Evolutionary conservation across 2,113 vertebrate species (phyloP).

Genomic region (Stigmatopora nigra): DNA sequence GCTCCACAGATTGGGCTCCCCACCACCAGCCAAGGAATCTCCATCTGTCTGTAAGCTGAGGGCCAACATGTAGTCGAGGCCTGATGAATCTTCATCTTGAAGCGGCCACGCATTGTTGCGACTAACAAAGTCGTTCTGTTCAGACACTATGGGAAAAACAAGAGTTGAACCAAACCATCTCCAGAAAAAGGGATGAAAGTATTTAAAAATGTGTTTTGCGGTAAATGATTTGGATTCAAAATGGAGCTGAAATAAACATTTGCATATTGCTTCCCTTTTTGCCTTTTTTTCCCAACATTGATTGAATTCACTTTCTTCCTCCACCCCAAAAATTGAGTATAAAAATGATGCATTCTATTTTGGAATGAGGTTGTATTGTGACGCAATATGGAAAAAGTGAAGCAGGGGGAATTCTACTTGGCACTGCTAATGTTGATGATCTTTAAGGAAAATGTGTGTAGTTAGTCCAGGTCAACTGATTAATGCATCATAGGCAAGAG

Average conservation of each 20-base stretch:
- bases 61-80: constrained; percentile 83
- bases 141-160: constrained; percentile 47
- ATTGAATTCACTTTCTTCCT: not conserved
- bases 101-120: constrained; percentile 50
- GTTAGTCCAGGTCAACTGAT: too few relatives aligned
- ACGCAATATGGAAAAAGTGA: not conserved
- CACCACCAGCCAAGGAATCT: constrained; percentile 48
- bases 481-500: not conserved
- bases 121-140: constrained; percentile 48
- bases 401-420: not conserved
- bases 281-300: not conserved
- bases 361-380: not conserved
- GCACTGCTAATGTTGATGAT: not conserved
- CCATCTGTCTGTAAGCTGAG: constrained; percentile 80
- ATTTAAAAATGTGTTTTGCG: too few relatives aligned
- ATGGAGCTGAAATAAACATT: not conserved
- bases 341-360: not conserved
- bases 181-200: not conserved
- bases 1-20: constrained; percentile 57
- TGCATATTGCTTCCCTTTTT: not conserved
- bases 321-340: not conserved
- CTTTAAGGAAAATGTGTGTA: not conserved
- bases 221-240: too few relatives aligned
- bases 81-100: constrained; percentile 65
- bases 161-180: not conserved